These are phyloP conservation scores for Lates calcarifer DNA, from an alignment of 2,113 vertebrate genomes.

Conservation along the genomic window DNA sequence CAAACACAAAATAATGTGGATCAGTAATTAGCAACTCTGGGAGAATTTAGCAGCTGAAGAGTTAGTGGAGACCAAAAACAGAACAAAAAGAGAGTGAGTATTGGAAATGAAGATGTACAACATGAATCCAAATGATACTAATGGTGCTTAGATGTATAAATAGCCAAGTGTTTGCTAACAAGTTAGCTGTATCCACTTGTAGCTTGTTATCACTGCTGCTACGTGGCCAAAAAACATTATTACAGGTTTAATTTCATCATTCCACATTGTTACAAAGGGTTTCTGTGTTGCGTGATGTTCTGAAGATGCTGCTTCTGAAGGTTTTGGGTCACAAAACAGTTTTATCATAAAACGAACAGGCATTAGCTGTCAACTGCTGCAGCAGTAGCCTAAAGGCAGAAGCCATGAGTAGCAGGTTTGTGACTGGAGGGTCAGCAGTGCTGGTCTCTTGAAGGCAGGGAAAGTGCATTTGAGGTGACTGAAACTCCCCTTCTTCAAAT, in stretches of 20 bases:
- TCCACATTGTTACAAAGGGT: no score
- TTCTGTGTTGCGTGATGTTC: background rate
- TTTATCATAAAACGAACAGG: constrained; percentile 2
- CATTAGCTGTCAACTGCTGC: constrained; percentile 4
- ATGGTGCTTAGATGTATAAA: background rate
- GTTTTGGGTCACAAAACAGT: constrained; percentile 6
- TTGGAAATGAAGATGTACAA: background rate
- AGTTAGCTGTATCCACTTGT: no score
- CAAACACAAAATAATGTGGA: no score
- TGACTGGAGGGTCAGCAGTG: constrained; percentile 33
- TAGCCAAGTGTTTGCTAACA: no score
- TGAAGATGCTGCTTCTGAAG: background rate
- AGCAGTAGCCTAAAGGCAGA: constrained; percentile 21
- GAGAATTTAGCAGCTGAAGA: no score
- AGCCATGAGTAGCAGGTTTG: constrained; percentile 24
- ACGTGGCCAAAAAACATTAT: no score
- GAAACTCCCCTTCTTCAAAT: constrained; percentile 23
- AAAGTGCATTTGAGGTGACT: constrained; percentile 27
- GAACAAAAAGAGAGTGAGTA: background rate
- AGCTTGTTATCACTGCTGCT: no score
- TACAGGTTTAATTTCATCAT: background rate
- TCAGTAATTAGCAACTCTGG: no score
- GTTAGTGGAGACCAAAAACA: background rate
- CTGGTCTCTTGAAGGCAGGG: background rate
- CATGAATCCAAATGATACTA: background rate